These are phyloP conservation scores for Nezara viridula DNA, from an alignment of 2,888 invertebrate species.

Conservation along the genomic window DNA sequence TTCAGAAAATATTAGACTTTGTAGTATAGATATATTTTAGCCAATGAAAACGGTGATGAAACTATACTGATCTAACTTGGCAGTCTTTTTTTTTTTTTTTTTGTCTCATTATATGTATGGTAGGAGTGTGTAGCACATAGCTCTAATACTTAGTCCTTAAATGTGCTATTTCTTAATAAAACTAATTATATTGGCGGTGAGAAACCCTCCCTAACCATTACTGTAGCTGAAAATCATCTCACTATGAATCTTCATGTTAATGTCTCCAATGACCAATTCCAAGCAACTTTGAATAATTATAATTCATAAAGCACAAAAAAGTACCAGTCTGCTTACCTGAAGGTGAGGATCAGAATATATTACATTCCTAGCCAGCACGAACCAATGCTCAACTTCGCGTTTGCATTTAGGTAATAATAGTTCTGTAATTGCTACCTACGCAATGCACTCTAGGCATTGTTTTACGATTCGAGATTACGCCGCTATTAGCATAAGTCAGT, in stretches of 20 bases:
- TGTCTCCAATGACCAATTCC: background rate
- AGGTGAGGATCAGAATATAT: background rate
- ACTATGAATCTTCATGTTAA: background rate
- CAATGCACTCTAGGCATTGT: background rate
- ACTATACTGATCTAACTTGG: too few relatives aligned
- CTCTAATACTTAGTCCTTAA: too few relatives aligned
- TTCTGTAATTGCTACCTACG: slow-evolving; percentile 17
- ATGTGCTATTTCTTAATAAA: too few relatives aligned
- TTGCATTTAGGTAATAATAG: background rate
- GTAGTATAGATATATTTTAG: too few relatives aligned
- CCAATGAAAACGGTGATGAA: too few relatives aligned
- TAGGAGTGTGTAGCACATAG: too few relatives aligned
- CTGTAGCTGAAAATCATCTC: too few relatives aligned
- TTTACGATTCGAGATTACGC: background rate
- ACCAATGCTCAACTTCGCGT: background rate
- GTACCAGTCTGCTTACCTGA: background rate
- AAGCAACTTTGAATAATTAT: background rate
- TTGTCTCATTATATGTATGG: too few relatives aligned
- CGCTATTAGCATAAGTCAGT: slow-evolving; percentile 11
- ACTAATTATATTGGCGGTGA: too few relatives aligned
- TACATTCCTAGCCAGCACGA: background rate
- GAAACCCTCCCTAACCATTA: too few relatives aligned
- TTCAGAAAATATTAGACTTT: too few relatives aligned
- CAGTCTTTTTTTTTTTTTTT: too few relatives aligned
- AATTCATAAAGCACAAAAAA: background rate